A percentile compares a stretch with the other conserved stretches of the same genome.
These are phyloP conservation scores for Thomomys bottae DNA, from an alignment of 2,113 vertebrate genomes.

Conservation along the genomic window DNA sequence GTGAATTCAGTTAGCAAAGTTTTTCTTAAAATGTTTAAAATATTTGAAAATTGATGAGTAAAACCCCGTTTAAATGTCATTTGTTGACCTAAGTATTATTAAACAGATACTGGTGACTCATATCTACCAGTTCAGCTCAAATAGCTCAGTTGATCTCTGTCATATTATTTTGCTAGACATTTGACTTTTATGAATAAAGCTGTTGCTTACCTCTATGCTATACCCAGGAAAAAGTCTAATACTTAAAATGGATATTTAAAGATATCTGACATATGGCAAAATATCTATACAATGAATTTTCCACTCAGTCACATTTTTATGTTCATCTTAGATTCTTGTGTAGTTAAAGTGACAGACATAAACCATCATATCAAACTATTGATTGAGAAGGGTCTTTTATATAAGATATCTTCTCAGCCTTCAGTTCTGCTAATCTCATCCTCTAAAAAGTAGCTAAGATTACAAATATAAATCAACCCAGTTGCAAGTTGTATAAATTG, in stretches of 20 bases:
- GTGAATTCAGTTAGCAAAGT: neutral
- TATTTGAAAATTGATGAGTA: neutral
- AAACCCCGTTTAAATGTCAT: neutral
- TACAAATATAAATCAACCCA: too few relatives aligned
- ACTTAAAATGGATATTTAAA: slow-evolving; percentile 18
- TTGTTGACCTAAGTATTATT: neutral
- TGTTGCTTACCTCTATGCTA: neutral
- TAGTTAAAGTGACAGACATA: too few relatives aligned
- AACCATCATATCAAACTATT: too few relatives aligned
- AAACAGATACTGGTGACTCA: neutral
- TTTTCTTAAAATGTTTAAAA: neutral
- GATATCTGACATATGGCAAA: neutral
- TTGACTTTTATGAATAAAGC: neutral
- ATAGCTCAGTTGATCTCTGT: neutral
- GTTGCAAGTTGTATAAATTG: neutral
- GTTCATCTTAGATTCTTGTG: too few relatives aligned
- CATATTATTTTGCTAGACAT: neutral
- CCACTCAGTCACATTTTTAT: neutral
- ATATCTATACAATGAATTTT: neutral
- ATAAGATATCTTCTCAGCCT: too few relatives aligned
- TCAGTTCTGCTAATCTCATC: too few relatives aligned
- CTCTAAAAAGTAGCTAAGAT: too few relatives aligned
- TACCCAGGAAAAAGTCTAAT: neutral
- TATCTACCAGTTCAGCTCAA: neutral
- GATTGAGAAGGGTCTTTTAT: too few relatives aligned